Percentiles rank a stretch among this genome's conserved stretches.
Conservation (phyloP, 2,888 invertebrate species). For the Ophion costatus region DNA sequence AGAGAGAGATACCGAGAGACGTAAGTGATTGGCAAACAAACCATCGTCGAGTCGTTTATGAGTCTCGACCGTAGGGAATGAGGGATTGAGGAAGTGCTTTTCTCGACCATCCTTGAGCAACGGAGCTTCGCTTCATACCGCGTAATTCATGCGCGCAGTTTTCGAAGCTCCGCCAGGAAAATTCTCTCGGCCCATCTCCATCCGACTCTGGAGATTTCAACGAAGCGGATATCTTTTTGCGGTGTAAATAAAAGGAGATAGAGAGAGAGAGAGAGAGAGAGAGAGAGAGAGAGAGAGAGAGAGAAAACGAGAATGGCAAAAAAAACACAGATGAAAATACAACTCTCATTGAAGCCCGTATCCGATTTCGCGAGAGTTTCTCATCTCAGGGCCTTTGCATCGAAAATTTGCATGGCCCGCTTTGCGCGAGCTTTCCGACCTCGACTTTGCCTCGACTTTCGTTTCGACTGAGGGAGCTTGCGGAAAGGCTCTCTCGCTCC, state of each 20-base stretch:
- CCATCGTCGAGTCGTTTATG: conserved; percentile 68
- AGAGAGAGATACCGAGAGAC: conserved; percentile 25
- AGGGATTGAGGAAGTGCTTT: conserved; percentile 41
- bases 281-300: neutral
- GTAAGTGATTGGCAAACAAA: conserved; percentile 80
- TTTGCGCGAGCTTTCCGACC: conserved; percentile 53
- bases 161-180: conserved; percentile 11
- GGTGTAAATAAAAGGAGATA: neutral
- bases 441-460: conserved; percentile 48
- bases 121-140: neutral
- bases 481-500: conserved; percentile 50
- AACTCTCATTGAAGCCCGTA: neutral
- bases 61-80: conserved; percentile 14
- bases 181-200: conserved; percentile 1
- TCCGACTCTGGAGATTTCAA: conserved; percentile 57
- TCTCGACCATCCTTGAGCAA: conserved; percentile 26
- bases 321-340: conserved; percentile 6
- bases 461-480: conserved; percentile 42
- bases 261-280: neutral
- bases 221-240: conserved; percentile 41
- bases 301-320: neutral
- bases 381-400: conserved; percentile 4
- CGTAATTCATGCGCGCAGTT: conserved; percentile 12
- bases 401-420: conserved; percentile 39
- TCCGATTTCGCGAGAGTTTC: neutral